Conservation (phyloP, 2,888 invertebrate species). For the Ophion costatus region DNA sequence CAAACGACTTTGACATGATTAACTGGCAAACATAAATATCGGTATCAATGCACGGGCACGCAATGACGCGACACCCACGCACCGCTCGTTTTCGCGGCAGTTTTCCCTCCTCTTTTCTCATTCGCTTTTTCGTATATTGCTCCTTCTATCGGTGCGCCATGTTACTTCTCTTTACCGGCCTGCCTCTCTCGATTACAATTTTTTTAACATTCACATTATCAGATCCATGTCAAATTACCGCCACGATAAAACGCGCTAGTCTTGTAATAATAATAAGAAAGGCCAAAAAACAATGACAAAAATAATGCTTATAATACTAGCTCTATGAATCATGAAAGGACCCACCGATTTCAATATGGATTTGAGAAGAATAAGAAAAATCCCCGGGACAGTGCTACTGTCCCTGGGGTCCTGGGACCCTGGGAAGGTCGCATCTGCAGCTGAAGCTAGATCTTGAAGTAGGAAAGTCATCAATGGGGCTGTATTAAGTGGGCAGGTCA, state of each 20-base stretch:
- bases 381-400: too few relatives aligned
- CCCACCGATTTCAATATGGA: too few relatives aligned
- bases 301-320: background rate
- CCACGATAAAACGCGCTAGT: constrained; percentile 7
- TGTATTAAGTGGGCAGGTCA: too few relatives aligned
- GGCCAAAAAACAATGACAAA: background rate
- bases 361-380: too few relatives aligned
- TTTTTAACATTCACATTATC: constrained; percentile 24
- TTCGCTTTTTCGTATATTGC: constrained; percentile 53
- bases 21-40: constrained; percentile 83
- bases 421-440: too few relatives aligned
- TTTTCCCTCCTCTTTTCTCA: constrained; percentile 58
- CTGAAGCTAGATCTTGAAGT: too few relatives aligned
- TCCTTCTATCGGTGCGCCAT: constrained; percentile 51
- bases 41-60: constrained; percentile 82
- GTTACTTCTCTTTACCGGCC: constrained; percentile 49
- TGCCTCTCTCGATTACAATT: constrained; percentile 23
- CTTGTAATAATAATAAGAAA: background rate
- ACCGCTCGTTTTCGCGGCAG: constrained; percentile 66
- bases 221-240: constrained; percentile 5
- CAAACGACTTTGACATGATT: constrained; percentile 83
- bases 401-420: too few relatives aligned
- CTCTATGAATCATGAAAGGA: too few relatives aligned
- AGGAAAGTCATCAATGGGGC: too few relatives aligned
- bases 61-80: constrained; percentile 79